A percentile compares a stretch with the other conserved stretches of the same genome.
phyloP scores from a whole-genome alignment of 1,140 invertebrate species.

The Phortica variegata region DNA sequence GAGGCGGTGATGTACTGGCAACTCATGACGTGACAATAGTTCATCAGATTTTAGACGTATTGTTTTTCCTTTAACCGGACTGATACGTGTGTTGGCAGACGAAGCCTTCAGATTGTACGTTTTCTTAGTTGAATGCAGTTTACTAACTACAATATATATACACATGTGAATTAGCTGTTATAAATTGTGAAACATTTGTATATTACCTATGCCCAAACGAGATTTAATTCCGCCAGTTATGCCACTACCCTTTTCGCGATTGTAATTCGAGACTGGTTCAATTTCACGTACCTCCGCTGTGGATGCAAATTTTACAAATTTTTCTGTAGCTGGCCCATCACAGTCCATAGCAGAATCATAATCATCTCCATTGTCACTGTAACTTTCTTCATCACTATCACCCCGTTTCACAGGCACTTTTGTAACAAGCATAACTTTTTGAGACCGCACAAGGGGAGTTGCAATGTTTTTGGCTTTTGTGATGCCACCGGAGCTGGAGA shows the following conservation, averaged over 20 bases:
- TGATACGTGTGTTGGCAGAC: slow-evolving; percentile 25
- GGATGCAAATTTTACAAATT: slow-evolving; percentile 51
- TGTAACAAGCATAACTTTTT: slow-evolving; percentile 52
- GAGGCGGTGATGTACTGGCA: slow-evolving; percentile 44
- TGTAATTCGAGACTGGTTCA: slow-evolving; percentile 20
- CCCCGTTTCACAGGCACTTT: slow-evolving; percentile 48
- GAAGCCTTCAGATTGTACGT: slow-evolving; percentile 46
- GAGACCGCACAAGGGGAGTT: slow-evolving; percentile 15
- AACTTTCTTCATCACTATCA: slow-evolving; percentile 9
- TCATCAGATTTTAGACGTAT: slow-evolving; percentile 51
- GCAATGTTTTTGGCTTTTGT: slow-evolving; percentile 39
- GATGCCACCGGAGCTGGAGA: too few relatives aligned
- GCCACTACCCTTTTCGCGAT: slow-evolving; percentile 19
- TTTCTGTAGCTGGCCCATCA: slow-evolving; percentile 25
- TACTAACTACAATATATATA: slow-evolving; percentile 25
- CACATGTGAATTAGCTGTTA: neutral
- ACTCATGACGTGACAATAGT: slow-evolving; percentile 32
- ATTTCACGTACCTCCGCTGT: slow-evolving; percentile 54
- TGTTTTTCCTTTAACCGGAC: slow-evolving; percentile 39
- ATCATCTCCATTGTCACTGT: slow-evolving; percentile 13
- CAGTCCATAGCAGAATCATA: slow-evolving; percentile 20
- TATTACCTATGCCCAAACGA: slow-evolving; percentile 39
- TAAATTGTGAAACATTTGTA: neutral
- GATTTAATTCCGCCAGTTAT: slow-evolving; percentile 42
- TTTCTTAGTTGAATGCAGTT: slow-evolving; percentile 43